Conservation (phyloP, 2,113 vertebrate species). For the Aramus guarauna region DNA sequence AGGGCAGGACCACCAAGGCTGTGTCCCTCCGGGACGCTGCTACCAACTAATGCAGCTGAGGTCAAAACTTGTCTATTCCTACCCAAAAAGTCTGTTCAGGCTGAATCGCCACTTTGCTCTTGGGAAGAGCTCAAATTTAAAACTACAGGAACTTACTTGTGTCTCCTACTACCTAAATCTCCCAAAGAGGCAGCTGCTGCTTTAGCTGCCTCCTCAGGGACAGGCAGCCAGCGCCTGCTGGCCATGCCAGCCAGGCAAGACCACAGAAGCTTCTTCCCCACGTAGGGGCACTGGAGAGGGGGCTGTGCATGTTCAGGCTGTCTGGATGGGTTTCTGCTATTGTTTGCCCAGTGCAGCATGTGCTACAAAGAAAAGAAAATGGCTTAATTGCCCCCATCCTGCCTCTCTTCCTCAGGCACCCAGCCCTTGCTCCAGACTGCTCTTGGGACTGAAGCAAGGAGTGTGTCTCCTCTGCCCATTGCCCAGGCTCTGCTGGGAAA, state of each 20-base stretch:
- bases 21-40: neutral
- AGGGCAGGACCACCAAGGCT: neutral
- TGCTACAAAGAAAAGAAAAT: neutral
- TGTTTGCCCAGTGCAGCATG: neutral
- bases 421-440: neutral
- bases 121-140: neutral
- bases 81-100: neutral
- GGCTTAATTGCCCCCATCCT: neutral
- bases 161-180: neutral
- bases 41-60: neutral
- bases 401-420: neutral
- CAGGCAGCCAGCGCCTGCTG: neutral
- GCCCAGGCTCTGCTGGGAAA: neutral
- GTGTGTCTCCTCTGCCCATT: neutral
- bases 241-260: neutral
- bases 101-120: neutral
- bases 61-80: neutral
- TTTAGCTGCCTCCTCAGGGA: neutral
- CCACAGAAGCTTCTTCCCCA: neutral
- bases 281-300: neutral
- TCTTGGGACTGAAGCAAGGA: neutral
- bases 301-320: neutral
- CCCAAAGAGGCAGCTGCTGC: neutral
- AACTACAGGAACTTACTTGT: neutral
- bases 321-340: neutral